Conservation (phyloP, 2,888 invertebrate species). For the Rhingia rostrata region DNA sequence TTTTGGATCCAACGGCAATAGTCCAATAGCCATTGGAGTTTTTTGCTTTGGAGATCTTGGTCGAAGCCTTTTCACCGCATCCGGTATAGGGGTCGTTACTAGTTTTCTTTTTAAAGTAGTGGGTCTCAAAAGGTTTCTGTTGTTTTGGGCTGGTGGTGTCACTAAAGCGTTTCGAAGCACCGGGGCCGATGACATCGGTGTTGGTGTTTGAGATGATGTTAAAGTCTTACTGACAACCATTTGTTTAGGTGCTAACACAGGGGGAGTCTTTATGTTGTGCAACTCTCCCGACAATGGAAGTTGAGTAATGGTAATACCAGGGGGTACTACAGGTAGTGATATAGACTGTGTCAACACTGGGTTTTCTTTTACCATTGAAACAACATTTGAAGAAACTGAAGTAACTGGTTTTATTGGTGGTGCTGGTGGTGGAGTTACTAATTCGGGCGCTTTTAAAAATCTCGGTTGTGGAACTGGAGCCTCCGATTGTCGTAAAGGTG, state of each 20-base stretch:
- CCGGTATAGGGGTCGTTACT: not conserved
- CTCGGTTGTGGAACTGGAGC: constrained; percentile 8
- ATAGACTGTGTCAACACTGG: not conserved
- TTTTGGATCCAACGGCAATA: not conserved
- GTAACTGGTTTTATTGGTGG: not conserved
- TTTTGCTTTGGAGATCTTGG: constrained; percentile 50
- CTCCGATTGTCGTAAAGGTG: constrained; percentile 25
- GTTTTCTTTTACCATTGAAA: not conserved
- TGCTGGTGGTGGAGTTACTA: not conserved
- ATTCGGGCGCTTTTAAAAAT: not conserved
- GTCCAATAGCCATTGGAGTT: constrained; percentile 11
- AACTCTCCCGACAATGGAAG: not conserved
- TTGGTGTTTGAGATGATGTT: not conserved
- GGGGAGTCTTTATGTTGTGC: not conserved
- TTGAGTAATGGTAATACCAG: constrained; percentile 44
- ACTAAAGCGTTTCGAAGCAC: not conserved
- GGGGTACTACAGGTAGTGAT: constrained; percentile 48
- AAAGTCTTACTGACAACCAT: not conserved
- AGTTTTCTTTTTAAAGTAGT: constrained; percentile 42
- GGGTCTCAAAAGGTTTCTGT: not conserved
- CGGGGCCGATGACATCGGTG: not conserved
- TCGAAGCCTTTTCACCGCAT: constrained; percentile 45
- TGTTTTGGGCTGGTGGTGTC: not conserved
- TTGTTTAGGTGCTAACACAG: not conserved
- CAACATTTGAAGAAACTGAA: not conserved